These are phyloP conservation scores for Ichneumoninae sp. DNA, from an alignment of 2,888 invertebrate genomes.

Conservation along the genomic window DNA sequence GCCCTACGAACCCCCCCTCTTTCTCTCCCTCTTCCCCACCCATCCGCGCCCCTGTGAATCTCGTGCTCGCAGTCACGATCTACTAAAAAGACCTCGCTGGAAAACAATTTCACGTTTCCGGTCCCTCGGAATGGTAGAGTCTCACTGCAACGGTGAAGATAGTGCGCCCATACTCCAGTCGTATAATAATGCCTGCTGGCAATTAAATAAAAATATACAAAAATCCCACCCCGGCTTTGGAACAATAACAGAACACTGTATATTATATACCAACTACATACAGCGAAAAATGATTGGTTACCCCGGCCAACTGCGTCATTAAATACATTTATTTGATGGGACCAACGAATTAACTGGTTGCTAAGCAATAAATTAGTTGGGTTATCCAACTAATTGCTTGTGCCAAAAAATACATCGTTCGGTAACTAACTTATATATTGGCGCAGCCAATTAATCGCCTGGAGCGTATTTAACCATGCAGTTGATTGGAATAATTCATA, in stretches of 20 bases:
- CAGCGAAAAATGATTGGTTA: background rate
- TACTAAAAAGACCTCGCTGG: constrained; percentile 56
- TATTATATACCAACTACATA: background rate
- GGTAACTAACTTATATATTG: too few relatives aligned
- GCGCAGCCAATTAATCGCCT: too few relatives aligned
- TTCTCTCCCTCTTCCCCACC: background rate
- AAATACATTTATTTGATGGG: too few relatives aligned
- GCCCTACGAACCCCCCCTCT: background rate
- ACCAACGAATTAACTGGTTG: background rate
- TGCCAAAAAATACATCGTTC: too few relatives aligned
- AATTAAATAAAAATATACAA: constrained; percentile 51
- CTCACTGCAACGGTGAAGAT: constrained; percentile 63
- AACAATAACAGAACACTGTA: constrained; percentile 27
- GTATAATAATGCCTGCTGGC: constrained; percentile 41
- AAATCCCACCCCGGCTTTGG: constrained; percentile 29
- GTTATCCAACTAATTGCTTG: too few relatives aligned
- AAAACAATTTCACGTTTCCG: constrained; percentile 67
- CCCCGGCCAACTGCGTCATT: too few relatives aligned
- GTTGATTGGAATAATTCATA: too few relatives aligned
- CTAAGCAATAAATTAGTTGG: too few relatives aligned
- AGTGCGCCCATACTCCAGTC: constrained; percentile 25
- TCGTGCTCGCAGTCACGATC: constrained; percentile 51
- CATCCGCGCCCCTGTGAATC: constrained; percentile 44
- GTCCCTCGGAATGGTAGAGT: constrained; percentile 59
- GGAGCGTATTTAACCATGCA: too few relatives aligned